A percentile compares a stretch with the other conserved stretches of the same genome.
These are phyloP conservation scores for Cercopithecus petaurista DNA, from an alignment of 2,797 vertebrate species.

Conservation along the genomic window DNA sequence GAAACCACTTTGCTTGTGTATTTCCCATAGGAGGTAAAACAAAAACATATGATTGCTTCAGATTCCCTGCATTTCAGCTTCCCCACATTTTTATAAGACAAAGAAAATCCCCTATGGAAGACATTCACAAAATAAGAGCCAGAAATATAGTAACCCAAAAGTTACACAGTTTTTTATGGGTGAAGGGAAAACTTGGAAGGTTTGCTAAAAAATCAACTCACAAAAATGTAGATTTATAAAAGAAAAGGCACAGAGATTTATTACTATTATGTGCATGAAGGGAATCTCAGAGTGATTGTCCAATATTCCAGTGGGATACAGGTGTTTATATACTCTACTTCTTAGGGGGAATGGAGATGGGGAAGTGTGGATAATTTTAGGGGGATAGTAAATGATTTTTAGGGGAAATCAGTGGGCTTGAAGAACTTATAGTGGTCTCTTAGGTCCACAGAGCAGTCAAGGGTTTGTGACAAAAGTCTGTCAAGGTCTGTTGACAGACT, in stretches of 20 bases:
- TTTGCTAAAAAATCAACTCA: neutral
- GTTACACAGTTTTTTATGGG: neutral
- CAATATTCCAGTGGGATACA: neutral
- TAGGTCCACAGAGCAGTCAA: neutral
- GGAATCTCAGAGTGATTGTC: neutral
- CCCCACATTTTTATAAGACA: neutral
- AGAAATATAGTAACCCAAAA: neutral
- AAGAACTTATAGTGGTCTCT: neutral
- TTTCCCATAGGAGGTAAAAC: neutral
- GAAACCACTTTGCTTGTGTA: neutral
- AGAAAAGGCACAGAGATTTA: neutral
- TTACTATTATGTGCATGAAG: neutral
- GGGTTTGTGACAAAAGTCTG: neutral
- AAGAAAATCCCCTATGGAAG: neutral
- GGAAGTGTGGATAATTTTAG: neutral
- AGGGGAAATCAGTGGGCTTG: neutral
- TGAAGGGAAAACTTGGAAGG: neutral
- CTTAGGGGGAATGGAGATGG: neutral
- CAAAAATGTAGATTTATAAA: neutral
- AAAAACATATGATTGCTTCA: neutral
- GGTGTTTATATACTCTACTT: neutral
- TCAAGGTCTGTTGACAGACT: neutral
- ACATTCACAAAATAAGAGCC: neutral
- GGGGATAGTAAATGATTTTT: neutral
- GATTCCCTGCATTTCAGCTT: neutral